phyloP scores from a whole-genome alignment of 2,797 vertebrate species.

The Melanotaenia pygmaea region DNA sequence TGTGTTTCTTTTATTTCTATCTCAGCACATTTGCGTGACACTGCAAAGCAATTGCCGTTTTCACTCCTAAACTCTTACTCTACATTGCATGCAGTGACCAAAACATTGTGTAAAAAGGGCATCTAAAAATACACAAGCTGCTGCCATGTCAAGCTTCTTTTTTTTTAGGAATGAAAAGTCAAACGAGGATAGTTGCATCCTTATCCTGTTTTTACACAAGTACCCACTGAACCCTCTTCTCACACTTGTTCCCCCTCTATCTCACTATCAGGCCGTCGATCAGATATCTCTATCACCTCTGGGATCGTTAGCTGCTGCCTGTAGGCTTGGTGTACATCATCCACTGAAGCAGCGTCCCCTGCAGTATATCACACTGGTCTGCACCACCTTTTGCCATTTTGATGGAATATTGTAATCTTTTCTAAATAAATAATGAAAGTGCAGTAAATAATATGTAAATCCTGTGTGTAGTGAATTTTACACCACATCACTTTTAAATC shows the following conservation, averaged over 20 bases:
- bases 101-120: slow-evolving; percentile 67
- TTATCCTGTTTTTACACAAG: slow-evolving; percentile 65
- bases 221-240: slow-evolving; percentile 60
- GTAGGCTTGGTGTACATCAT: slow-evolving; percentile 35
- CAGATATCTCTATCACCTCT: slow-evolving; percentile 70
- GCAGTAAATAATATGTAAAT: slow-evolving; percentile 11
- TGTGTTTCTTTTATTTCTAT: slow-evolving; percentile 17
- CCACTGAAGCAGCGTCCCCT: slow-evolving; percentile 40
- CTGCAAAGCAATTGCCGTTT: slow-evolving; percentile 40
- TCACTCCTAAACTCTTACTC: slow-evolving; percentile 31
- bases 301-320: slow-evolving; percentile 67
- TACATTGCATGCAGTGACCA: slow-evolving; percentile 43
- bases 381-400: slow-evolving; percentile 14
- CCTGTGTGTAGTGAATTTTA: background rate
- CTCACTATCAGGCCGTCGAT: slow-evolving; percentile 72
- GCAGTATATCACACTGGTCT: slow-evolving; percentile 27
- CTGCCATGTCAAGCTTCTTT: slow-evolving; percentile 69
- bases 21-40: slow-evolving; percentile 31
- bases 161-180: slow-evolving; percentile 64
- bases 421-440: slow-evolving; percentile 35
- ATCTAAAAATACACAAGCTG: slow-evolving; percentile 72
- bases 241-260: slow-evolving; percentile 60
- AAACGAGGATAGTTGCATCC: slow-evolving; percentile 59
- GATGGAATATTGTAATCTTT: slow-evolving; percentile 22
- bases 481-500: background rate